phyloP scores from a whole-genome alignment of 2,797 vertebrate species.

The Cichlasoma orientale region DNA sequence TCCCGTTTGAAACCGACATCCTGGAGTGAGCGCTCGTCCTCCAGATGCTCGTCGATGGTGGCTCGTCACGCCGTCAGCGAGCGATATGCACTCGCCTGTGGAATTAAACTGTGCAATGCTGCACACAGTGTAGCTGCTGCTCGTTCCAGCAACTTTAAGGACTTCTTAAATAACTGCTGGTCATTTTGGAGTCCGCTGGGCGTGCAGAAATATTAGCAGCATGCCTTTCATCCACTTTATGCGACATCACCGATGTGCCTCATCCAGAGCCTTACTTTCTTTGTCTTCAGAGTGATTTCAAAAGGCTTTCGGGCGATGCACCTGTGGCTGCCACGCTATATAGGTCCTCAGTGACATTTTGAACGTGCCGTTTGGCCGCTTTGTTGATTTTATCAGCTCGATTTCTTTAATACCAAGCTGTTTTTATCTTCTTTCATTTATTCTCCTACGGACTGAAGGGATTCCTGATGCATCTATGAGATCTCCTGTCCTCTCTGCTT shows the following conservation, averaged over 20 bases:
- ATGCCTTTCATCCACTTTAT: conserved; percentile 13
- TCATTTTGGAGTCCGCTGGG: not conserved
- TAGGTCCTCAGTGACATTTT: not conserved
- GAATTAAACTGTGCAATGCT: conserved; percentile 40
- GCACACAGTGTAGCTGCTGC: conserved; percentile 33
- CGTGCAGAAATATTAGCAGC: not conserved
- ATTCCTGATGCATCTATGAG: not conserved
- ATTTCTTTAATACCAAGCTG: not conserved
- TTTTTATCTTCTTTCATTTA: not conserved
- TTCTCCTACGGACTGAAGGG: not conserved
- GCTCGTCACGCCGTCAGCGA: not conserved
- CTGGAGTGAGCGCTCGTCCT: conserved; percentile 86
- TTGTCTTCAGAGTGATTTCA: not conserved
- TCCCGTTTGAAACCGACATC: conserved; percentile 97
- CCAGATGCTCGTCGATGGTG: conserved; percentile 2
- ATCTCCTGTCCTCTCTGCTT: not conserved
- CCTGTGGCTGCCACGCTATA: not conserved
- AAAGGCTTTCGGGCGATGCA: not conserved
- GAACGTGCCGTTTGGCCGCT: not conserved
- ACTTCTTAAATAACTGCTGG: not conserved
- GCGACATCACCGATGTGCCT: conserved; percentile 66
- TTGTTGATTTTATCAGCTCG: conserved; percentile 16
- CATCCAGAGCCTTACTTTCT: conserved; percentile 30
- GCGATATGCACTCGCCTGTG: conserved; percentile 3
- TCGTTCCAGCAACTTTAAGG: not conserved